Conservation (phyloP, 2,113 vertebrate species). For the Pandion haliaetus region DNA sequence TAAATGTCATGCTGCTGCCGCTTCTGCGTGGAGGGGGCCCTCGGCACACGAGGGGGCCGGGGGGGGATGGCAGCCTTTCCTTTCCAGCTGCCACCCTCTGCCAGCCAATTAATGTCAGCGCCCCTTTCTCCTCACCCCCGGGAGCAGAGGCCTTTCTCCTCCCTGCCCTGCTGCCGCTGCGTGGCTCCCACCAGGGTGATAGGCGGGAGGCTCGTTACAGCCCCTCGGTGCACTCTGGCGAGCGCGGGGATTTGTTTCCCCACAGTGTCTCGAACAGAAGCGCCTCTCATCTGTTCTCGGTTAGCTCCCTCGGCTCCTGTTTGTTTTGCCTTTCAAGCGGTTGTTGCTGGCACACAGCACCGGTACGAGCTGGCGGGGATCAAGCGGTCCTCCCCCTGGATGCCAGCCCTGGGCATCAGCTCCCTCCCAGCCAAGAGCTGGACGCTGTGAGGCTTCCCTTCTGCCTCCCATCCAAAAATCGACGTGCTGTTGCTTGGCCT, state of each 20-base stretch:
- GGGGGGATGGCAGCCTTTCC: background rate
- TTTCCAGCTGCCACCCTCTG: background rate
- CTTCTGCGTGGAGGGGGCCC: background rate
- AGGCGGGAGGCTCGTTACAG: background rate
- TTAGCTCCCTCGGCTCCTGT: background rate
- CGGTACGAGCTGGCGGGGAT: background rate
- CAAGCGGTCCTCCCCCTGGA: background rate
- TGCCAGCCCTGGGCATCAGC: background rate
- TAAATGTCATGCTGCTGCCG: background rate
- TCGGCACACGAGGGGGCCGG: fast-evolving
- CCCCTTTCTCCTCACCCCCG: background rate
- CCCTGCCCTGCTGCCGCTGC: background rate
- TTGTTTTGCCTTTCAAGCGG: background rate
- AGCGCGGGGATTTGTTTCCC: background rate
- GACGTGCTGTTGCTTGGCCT: background rate
- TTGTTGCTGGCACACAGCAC: background rate
- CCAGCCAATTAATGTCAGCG: background rate
- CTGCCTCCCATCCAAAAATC: background rate
- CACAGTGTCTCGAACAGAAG: background rate
- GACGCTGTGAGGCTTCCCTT: background rate
- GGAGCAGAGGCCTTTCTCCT: background rate
- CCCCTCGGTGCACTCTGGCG: fast-evolving
- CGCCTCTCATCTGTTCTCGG: background rate
- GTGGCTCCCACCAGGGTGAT: background rate
- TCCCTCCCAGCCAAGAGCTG: background rate